Base-by-base conservation (phyloP, 1,140 invertebrate genomes). In the Palaemon carinicauda region DNA sequence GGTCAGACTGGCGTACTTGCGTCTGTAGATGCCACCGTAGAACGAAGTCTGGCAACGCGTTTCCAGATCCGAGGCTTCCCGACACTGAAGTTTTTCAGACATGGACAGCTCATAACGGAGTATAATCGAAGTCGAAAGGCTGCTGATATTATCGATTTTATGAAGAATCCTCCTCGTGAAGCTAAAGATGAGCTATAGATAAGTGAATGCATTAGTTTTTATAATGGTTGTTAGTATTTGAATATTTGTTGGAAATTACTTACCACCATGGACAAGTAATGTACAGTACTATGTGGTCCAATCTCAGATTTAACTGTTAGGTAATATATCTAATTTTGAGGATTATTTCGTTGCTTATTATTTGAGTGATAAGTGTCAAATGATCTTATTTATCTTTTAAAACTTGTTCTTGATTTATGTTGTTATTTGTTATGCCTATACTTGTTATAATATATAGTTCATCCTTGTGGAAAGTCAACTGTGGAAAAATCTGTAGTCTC, bases 61-160 rank as follows among this genome's bases (percentile, higher is more conserved):
- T 91, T 89, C 82, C 81, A 91, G 53, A 89, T 92, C 52, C 79
- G 87, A 50, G 90, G 91, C 15, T 91, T 91, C 87, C 91, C 91
- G 19, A 91, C 91, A 10, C 69, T 92, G 60, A 90, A 91, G 84
- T 91, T 89, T 79, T 92, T 90, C 89, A 91, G 91, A 74, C 90
- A 91, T 90, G 93, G 93, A n/a, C 87, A 90, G 54, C 89, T 91
- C 21, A 89, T 92, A 19, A 90, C 91, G 83, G 92, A 93, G 74
- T 93, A 93, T 89, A 89, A 91, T 24, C 87, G 89, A 83, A 90
- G 90, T 69, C 89, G 91, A 89, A 91, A 90, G 82, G 90, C 88
- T 87, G 90, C 92, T 5, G 93, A 94, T 86, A 89, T 95, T n/a
- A 60, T 88, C 5, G 81, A 71, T 24, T 88, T 87, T 53, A 87